A percentile compares a stretch with the other conserved stretches of the same genome.
Evolutionary conservation across 2,113 vertebrate genomes (phyloP).

Genomic region (Empidonax traillii): DNA sequence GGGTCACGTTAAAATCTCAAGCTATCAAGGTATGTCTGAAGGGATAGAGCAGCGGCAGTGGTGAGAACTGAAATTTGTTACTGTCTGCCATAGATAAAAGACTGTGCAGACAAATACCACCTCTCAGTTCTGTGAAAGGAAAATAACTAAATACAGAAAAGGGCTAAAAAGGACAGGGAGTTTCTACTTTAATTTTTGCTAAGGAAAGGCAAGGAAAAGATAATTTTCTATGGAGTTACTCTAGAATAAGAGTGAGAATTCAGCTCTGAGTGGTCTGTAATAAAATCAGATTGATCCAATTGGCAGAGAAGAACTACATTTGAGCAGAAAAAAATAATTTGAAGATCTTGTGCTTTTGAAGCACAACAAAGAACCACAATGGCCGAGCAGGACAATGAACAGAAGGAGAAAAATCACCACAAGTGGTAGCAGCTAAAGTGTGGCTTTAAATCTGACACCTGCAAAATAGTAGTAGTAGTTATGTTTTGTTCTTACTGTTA

Average conservation of each 20-base stretch:
- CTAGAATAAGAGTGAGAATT: constrained; percentile 16
- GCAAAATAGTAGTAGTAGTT: constrained; percentile 51
- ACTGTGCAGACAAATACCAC: background rate
- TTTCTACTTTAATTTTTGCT: background rate
- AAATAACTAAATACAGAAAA: background rate
- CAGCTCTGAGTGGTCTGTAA: constrained; percentile 26
- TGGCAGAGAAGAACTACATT: constrained; percentile 24
- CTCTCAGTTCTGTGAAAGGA: background rate
- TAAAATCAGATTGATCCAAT: constrained; percentile 56
- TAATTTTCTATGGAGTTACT: constrained; percentile 4
- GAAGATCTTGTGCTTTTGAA: constrained; percentile 35
- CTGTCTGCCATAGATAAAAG: background rate
- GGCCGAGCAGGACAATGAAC: constrained; percentile 42
- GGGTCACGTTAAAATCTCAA: background rate
- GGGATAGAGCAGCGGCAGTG: background rate
- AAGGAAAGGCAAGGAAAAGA: constrained; percentile 11
- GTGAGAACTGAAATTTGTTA: background rate
- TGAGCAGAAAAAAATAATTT: constrained; percentile 13
- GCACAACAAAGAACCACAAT: constrained; percentile 52
- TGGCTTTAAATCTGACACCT: constrained; percentile 33
- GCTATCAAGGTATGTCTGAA: background rate
- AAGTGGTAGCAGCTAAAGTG: constrained; percentile 35
- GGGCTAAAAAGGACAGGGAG: background rate
- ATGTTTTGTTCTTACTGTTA: constrained; percentile 44
- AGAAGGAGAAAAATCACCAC: constrained; percentile 46